Base-by-base conservation (phyloP, 2,113 vertebrate species). In the Passerina amoena region DNA sequence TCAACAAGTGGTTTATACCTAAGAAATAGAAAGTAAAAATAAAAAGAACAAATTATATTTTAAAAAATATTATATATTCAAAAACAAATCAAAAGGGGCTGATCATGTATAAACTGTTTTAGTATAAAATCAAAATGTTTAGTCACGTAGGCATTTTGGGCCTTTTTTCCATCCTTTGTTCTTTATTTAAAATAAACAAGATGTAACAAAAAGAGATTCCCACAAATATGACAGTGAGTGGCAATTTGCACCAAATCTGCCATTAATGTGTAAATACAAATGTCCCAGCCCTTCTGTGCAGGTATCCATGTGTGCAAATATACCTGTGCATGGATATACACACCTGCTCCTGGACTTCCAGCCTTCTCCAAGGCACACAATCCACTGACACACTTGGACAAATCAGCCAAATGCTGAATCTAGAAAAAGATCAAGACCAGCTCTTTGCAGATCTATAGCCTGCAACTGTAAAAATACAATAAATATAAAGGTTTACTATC, bases 321-420 rank as follows among this genome's bases (percentile, higher is more conserved):
- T 54, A 22, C 35, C 85, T 76, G n/a, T 38, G 54, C 44, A 47
- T 12, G 73, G 73, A 71, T 27, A 76, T 8, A 65, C 33, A 73
- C 27, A 27, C 21, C n/a, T 76, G 61, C 38, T 84, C 57, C 51
- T 22, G 33, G 35, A 70, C 48, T 88, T 48, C 79, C 77, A 86
- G 80, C 81, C 75, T 82, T 82, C 88, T 59, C 83, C 2, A 14
- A 90, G 80, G 80, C 60, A 76, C 47, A 60, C 15, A 38, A 25
- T 82, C 66, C 65, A 63, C 50, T 68, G 86, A 94, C 63, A 72
- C 54, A 42, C 51, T 64, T 47, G 38, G 28, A 42, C 19, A 90
- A n/a, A 56, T 63, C 48, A 95, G 86, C 61, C 88, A 94, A 92
- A 90, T 45, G 35, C 65, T 91, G 88, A 91, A 84, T 82, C 68